phyloP scores from a whole-genome alignment of 2,888 invertebrate species.

The Cetonia aurata region DNA sequence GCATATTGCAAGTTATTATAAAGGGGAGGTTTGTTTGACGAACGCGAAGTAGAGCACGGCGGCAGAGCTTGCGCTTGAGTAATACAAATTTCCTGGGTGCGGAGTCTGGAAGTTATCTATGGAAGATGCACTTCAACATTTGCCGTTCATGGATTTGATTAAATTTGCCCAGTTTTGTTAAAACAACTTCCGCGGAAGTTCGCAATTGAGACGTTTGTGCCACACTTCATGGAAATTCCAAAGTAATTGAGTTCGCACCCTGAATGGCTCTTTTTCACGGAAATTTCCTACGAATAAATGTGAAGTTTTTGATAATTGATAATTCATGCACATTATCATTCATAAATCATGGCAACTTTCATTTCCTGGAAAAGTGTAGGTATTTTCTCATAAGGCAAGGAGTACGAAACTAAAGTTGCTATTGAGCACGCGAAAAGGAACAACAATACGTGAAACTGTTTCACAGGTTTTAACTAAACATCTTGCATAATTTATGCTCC shows the following conservation, averaged over 20 bases:
- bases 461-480: no score
- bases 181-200: conserved; percentile 48
- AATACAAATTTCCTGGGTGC: conserved; percentile 17
- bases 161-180: conserved; percentile 52
- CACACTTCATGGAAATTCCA: conserved; percentile 9
- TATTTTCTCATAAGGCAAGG: no score
- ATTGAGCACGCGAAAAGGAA: no score
- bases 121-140: conserved; percentile 43
- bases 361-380: no score
- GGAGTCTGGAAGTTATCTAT: conserved; percentile 19
- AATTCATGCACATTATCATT: no score
- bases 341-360: no score
- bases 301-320: neutral
- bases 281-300: neutral
- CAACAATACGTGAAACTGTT: no score
- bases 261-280: no score
- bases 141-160: conserved; percentile 50
- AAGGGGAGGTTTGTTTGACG: neutral
- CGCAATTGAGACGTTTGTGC: conserved; percentile 24
- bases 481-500: no score
- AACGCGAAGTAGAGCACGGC: neutral
- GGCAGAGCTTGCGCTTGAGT: neutral
- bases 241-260: conserved; percentile 14
- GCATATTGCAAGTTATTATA: neutral
- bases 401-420: no score